Conservation (phyloP, 2,888 invertebrate species). For the Trichopria drosophilae region DNA sequence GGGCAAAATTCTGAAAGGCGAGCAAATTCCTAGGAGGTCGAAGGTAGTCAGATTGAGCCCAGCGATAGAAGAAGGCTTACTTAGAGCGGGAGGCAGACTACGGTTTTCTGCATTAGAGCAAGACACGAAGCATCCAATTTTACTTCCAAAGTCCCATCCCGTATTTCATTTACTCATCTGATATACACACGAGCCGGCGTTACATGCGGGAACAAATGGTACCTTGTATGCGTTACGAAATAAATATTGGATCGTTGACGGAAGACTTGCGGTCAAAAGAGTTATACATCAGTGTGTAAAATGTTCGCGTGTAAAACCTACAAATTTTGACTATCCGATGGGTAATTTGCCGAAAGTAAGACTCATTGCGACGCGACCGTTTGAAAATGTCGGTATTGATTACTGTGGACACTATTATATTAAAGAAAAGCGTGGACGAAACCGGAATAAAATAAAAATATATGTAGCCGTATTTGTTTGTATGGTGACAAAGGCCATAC, state of each 20-base stretch:
- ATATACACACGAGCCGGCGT: slow-evolving; percentile 1
- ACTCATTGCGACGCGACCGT: slow-evolving; percentile 36
- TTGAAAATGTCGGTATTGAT: slow-evolving; percentile 39
- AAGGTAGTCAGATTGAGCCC: slow-evolving; percentile 1
- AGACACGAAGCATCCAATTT: not conserved
- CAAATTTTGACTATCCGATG: slow-evolving; percentile 33
- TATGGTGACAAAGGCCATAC: slow-evolving; percentile 43
- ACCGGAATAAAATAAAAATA: slow-evolving; percentile 25
- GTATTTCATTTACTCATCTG: slow-evolving; percentile 7
- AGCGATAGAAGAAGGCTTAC: not conserved
- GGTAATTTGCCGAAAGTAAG: slow-evolving; percentile 40
- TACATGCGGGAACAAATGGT: slow-evolving; percentile 1
- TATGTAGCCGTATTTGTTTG: slow-evolving; percentile 43
- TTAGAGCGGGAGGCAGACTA: slow-evolving; percentile 3
- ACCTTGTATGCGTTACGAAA: slow-evolving; percentile 14
- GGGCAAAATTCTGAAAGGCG: not conserved
- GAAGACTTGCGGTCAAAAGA: slow-evolving; percentile 10
- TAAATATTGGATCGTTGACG: slow-evolving; percentile 14
- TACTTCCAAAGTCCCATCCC: slow-evolving; percentile 12
- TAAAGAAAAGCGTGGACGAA: slow-evolving; percentile 33
- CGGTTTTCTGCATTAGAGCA: not conserved
- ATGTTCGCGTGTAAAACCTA: slow-evolving; percentile 18
- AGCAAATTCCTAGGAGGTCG: not conserved
- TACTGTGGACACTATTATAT: slow-evolving; percentile 41
- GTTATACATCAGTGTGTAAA: slow-evolving; percentile 31